Base-by-base conservation (phyloP, 2,797 vertebrate genomes). In the Danio jaintianensis region DNA sequence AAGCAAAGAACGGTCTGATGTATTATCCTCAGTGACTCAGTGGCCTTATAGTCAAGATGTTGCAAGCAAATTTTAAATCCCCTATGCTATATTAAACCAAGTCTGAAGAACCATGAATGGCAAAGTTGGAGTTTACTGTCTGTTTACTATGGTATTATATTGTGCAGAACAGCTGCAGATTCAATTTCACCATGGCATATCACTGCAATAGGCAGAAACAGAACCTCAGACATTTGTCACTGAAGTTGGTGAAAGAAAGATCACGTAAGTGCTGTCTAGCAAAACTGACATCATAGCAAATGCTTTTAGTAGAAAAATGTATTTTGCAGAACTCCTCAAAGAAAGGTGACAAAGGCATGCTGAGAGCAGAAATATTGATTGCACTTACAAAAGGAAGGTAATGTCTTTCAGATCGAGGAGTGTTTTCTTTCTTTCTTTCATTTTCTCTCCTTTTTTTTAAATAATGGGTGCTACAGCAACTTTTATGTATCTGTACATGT, bases 51-150 rank as follows among this genome's bases (percentile, higher is more conserved):
- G 78, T 12, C 47, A 63, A 11, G 61, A 75, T 70, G 71, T 62
- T 69, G 45, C 62, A 82, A 20, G 58, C 83, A 85, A 81, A 75
- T 79, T 79, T 86, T 38, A 88, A 83, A 62, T 81, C 79, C 81
- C 10, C 85, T 50, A 67, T 56, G 43, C 53, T 56, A 66, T 70
- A 56, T 48, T 69, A 73, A 68, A 38, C 3, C 29, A 29, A 59
- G 69, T 86, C 71, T 61, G 38, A 67, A 68, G 56, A 47, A 52
- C 36, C 45, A 53, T 75, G 53, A 52, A 42, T 29, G 42, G 50
- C 53, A 53, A 61, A 61, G 6, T 20, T 50, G 4, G 43, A 50
- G 36, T 36, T 40, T 13, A 48, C n/a, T 48, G 42, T 50, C 45
- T 74, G 72, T 75, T 67, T 48, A 58, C 66, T 42, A 18, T 6